Percentiles rank a stretch among this genome's conserved stretches.
phyloP scores from a whole-genome alignment of 2,113 vertebrate species.

The Lontra canadensis region DNA sequence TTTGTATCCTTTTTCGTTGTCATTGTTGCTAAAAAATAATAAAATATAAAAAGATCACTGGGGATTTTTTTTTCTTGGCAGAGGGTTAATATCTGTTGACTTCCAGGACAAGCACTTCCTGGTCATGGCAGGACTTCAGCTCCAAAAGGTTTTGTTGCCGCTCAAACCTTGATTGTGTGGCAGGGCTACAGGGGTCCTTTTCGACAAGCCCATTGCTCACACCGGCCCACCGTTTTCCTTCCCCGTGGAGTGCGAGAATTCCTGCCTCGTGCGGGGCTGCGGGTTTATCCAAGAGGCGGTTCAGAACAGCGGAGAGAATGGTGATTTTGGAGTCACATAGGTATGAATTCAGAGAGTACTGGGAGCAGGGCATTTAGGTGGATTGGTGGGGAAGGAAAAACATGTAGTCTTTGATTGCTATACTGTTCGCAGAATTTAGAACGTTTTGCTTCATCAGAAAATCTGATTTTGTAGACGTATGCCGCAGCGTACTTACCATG shows the following conservation, averaged over 20 bases:
- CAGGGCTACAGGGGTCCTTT: not conserved
- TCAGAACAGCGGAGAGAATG: not conserved
- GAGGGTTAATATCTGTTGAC: not conserved
- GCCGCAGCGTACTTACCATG: not conserved
- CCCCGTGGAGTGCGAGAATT: not conserved
- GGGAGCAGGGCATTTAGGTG: not conserved
- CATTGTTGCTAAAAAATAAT: constrained; percentile 58
- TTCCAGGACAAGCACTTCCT: not conserved
- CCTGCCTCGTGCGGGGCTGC: not conserved
- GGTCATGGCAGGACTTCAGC: not conserved
- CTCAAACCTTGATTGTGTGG: not conserved
- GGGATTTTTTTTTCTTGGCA: constrained; percentile 25
- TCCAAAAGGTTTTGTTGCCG: not conserved
- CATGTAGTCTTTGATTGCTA: not conserved
- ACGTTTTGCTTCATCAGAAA: not conserved
- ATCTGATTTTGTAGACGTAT: not conserved
- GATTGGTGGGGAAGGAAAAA: not conserved
- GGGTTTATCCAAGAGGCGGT: not conserved
- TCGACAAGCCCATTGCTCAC: not conserved
- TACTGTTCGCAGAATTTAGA: not conserved
- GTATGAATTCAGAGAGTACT: not conserved
- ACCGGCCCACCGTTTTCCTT: not conserved
- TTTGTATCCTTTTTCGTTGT: constrained; percentile 54
- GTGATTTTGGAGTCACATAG: not conserved
- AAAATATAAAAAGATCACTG: constrained; percentile 37